Base-by-base conservation (phyloP, 2,113 vertebrate genomes). In the Cyanoramphus novaezelandiae region DNA sequence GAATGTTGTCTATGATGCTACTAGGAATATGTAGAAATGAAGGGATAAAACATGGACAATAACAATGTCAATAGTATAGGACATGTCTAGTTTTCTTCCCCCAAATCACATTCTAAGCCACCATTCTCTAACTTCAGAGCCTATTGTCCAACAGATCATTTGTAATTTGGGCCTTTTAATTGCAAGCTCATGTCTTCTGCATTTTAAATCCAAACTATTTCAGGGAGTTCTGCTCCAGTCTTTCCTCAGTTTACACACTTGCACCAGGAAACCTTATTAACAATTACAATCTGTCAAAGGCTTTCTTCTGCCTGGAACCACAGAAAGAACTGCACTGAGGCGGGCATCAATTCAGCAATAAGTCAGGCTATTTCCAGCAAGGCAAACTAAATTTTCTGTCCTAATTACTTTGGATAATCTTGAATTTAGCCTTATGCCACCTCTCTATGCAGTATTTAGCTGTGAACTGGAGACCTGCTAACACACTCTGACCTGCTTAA, bases 371-470 rank as follows among this genome's bases (percentile, higher is more conserved):
- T 75, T 94, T 96, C 87, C 95, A 96, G 81, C 74, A 90, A 89
- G 76, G 85, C 77, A 95, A 93, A 93, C 81, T 74, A 91, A 95
- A 94, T 96, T 95, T 96, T 92, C 75, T 94, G 85, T 96, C 92
- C 82, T 85, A 96, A 95, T 96, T 95, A 94, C 84, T 95, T 93
- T 20, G 72, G 86, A 95, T 92, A 92, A 93, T 96, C 90, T 97
- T 93, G 94, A 92, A 84, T 90, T 92, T 94, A 92, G 85, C 86
- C 94, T 93, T 93, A 91, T 76, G 71, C 77, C 93, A 76, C 82
- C 59, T 76, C 91, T 77, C 81, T 29, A 6, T 78, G 88, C 65
- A 85, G 49, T 77, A 86, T 86, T 96, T 93, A 90, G 84, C 90
- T 62, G 89, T 25, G 80, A 97, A 93, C 63, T 78, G 33, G 65